Percentiles rank a stretch among this genome's conserved stretches.
Evolutionary conservation across 2,888 invertebrate species (phyloP).

Genomic region (Leuctra nigra): DNA sequence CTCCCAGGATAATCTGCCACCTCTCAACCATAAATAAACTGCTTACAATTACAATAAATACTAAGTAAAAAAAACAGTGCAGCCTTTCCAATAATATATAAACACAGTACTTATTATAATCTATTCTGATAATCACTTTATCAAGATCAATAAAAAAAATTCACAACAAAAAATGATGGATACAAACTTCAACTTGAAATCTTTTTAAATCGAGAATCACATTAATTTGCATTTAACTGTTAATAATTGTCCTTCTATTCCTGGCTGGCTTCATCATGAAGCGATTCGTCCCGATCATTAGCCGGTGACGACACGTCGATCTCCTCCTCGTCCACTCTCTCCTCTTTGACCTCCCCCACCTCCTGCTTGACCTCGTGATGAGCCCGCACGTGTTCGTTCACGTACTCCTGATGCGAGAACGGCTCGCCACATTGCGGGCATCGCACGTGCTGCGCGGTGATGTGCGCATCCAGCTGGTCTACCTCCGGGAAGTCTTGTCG

Average conservation of each 20-base stretch:
- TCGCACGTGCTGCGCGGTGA: conserved; percentile 33
- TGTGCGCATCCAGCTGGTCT: conserved; percentile 36
- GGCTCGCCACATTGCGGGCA: conserved; percentile 27
- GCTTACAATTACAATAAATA: conserved; percentile 8
- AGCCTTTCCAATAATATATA: not conserved
- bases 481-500: conserved; percentile 35
- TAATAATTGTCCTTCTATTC: not conserved
- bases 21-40: not conserved
- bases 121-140: too few species aligned
- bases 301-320: conserved; percentile 10
- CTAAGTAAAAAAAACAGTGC: not conserved
- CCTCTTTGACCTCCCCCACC: conserved; percentile 21
- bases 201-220: conserved; percentile 16
- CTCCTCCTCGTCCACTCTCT: conserved; percentile 19
- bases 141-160: not conserved
- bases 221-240: not conserved
- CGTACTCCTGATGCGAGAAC: conserved; percentile 31
- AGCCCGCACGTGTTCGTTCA: conserved; percentile 31
- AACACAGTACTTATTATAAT: too few species aligned
- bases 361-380: conserved; percentile 18
- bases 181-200: conserved; percentile 18
- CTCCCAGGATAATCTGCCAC: not conserved
- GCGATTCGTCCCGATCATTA: conserved; percentile 11
- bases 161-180: conserved; percentile 12
- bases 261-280: not conserved